Evolutionary conservation across 2,888 invertebrate genomes (phyloP), one percentile per base, ranked within the genome.

Genomic region (Alloscopus bannaensis): DNA sequence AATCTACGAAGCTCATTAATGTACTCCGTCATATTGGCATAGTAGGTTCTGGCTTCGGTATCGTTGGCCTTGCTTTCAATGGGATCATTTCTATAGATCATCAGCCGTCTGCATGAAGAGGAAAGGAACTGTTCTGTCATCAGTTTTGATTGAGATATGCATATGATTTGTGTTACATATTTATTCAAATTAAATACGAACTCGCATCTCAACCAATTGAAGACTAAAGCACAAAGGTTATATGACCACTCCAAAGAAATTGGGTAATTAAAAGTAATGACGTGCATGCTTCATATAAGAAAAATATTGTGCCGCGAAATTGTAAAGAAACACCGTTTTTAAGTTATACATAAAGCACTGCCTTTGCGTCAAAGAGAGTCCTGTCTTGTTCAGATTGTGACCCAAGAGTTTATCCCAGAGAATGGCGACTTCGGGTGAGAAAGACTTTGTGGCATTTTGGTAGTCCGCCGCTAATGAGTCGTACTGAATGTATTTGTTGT

Each of bases 381-480:
- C 78, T 22, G n/a, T n/a, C 11, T 59, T 20, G 24, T 66, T 79
- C 81, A 78, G 75, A n/a, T 40, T 42, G 1, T 57, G 22, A 11
- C 66, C 71, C 47, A 75, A 65, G 31, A 73, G 47, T n/a, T 85
- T 82, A 20, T 86, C 85, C 82, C 86, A 87, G 16, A 87, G 84
- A 8, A 85, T 77, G 3, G 86, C 84, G n/a, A 89, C 86, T 42
- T 86, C 87, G 8, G 87, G 87, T 0, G 88, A 88, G 80, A 89
- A 89, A 62, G 88, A 87, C 65, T 88, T 87, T 0, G 89, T 88
- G 0, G 88, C 88, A 42, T 87, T 87, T 55, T 89, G 87, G 86
- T 89, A 88, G 72, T 89, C 89, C 40, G 87, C 86, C 31, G 88
- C 89, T 18, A 89, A 87, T 24, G 89, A 87, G 73, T 89, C 88